These are phyloP conservation scores for Danaus plexippus DNA, from an alignment of 1,140 invertebrate genomes.

Conservation along the genomic window DNA sequence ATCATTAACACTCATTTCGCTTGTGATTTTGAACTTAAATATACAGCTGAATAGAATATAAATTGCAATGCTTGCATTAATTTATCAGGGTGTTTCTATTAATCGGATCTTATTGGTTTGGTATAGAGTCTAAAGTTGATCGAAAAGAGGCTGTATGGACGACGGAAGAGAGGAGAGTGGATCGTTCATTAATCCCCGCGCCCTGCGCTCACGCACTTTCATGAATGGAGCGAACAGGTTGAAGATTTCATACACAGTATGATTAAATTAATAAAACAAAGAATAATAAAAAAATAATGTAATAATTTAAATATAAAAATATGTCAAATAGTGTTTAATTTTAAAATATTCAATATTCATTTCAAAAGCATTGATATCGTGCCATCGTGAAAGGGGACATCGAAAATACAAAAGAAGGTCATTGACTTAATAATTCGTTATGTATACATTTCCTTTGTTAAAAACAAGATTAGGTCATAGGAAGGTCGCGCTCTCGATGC, in stretches of 20 bases:
- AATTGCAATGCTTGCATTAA: conserved; percentile 19
- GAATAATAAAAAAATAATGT: no score
- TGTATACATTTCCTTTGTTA: conserved; percentile 52
- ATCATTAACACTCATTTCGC: conserved; percentile 27
- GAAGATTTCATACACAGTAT: conserved; percentile 59
- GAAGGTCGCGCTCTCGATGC: conserved; percentile 34
- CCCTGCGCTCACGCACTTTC: conserved; percentile 70
- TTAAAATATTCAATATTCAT: no score
- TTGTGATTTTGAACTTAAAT: conserved; percentile 31
- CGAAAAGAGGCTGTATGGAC: conserved; percentile 37
- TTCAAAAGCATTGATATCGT: no score
- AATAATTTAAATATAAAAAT: no score
- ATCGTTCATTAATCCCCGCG: conserved; percentile 69
- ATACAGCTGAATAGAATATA: conserved; percentile 20
- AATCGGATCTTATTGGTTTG: neutral
- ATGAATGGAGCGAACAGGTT: conserved; percentile 71
- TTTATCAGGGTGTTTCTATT: conserved; percentile 1
- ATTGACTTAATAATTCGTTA: conserved; percentile 30
- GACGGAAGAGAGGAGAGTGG: conserved; percentile 45
- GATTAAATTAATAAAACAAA: conserved; percentile 15
- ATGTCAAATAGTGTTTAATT: no score
- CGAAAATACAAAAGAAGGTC: conserved; percentile 7
- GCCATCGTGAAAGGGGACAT: no score
- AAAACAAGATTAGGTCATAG: conserved; percentile 29
- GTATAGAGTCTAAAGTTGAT: conserved; percentile 29